phyloP scores from a whole-genome alignment of 1,140 invertebrate genomes.

The Drosophila orosa region DNA sequence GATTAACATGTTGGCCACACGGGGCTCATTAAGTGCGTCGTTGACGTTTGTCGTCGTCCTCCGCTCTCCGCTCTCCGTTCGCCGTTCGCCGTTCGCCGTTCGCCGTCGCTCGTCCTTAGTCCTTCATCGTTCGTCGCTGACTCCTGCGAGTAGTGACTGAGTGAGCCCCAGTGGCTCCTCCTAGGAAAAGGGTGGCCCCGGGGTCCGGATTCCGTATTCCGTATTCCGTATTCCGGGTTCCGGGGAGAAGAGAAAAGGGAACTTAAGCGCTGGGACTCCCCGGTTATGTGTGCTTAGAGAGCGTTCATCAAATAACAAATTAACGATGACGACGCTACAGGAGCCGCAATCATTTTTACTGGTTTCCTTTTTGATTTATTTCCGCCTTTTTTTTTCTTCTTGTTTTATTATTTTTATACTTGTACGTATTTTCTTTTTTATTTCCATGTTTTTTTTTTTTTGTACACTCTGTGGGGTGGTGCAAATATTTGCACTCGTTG shows the following conservation, averaged over 20 bases:
- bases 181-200: background rate
- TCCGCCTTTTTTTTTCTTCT: conserved; percentile 8
- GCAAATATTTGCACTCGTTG: conserved; percentile 55
- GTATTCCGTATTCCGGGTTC: too few relatives aligned
- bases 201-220: too few relatives aligned
- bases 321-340: conserved; percentile 59
- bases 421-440: background rate
- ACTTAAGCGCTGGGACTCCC: conserved; percentile 23
- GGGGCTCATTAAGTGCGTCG: conserved; percentile 77
- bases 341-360: conserved; percentile 50
- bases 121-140: conserved; percentile 17
- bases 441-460: background rate
- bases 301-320: conserved; percentile 72
- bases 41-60: conserved; percentile 53
- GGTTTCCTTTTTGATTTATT: conserved; percentile 50
- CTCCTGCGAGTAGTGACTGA: conserved; percentile 60
- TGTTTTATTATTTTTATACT: background rate
- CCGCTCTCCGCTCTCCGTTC: background rate
- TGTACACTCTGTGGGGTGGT: background rate
- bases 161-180: conserved; percentile 53
- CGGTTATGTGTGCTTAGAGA: conserved; percentile 59
- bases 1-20: conserved; percentile 77
- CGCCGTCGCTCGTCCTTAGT: conserved; percentile 23
- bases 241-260: too few relatives aligned
- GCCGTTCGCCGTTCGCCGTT: conserved; percentile 12